Conservation (phyloP, 53 echinoderm and acorn worm genomes). For the Antedon mediterranea region DNA sequence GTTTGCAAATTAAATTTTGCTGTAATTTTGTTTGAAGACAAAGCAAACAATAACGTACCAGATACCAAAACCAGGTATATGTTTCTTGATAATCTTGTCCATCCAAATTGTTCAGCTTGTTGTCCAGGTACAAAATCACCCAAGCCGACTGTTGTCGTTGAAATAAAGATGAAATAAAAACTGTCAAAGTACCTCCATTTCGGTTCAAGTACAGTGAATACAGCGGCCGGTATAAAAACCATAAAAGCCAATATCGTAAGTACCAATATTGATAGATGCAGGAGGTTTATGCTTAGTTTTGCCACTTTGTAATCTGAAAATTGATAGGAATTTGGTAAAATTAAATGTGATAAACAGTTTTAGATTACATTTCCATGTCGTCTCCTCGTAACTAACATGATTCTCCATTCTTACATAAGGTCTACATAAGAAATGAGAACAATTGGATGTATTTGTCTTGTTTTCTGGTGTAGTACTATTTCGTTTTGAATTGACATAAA, state of each 20-base stretch:
- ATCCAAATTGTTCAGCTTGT: slow-evolving; percentile 3
- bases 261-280: slow-evolving; percentile 55
- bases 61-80: not conserved
- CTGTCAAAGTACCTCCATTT: slow-evolving; percentile 67
- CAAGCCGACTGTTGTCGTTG: slow-evolving; percentile 81
- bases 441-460: too few species aligned
- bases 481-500: too few species aligned
- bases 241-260: slow-evolving; percentile 40
- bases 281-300: slow-evolving; percentile 38
- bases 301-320: slow-evolving; percentile 39
- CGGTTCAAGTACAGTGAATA: slow-evolving; percentile 49
- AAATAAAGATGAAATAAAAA: slow-evolving; percentile 84
- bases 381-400: too few species aligned
- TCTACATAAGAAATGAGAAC: too few species aligned
- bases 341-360: too few species aligned
- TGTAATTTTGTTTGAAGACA: too few species aligned
- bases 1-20: too few species aligned
- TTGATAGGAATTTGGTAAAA: too few species aligned
- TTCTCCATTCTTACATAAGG: too few species aligned
- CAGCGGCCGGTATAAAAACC: slow-evolving; percentile 67
- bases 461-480: too few species aligned
- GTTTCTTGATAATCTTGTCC: not conserved
- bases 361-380: too few species aligned
- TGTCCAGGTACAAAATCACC: slow-evolving; percentile 83
- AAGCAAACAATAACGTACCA: not conserved